Conservation (phyloP, 2,797 vertebrate species). For the Oryzias dopingdopingensis region DNA sequence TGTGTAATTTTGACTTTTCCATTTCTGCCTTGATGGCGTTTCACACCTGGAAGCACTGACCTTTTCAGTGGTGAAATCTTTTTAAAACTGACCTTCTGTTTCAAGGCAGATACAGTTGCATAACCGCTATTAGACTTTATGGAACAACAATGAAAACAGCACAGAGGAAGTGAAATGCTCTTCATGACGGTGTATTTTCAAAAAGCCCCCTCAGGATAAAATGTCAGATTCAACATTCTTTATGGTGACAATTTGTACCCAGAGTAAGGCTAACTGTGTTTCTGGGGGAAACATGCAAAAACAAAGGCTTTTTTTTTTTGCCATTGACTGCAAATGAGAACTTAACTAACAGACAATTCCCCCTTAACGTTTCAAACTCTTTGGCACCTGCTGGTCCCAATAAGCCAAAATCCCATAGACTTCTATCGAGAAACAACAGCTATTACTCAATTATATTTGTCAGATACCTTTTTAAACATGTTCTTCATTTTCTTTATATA, state of each 20-base stretch:
- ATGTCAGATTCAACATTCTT: constrained; percentile 10
- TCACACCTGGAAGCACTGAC: constrained; percentile 68
- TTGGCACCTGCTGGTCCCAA: no score
- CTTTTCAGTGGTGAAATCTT: constrained; percentile 71
- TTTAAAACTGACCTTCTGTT: constrained; percentile 71
- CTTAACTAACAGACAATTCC: no score
- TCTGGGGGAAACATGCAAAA: no score
- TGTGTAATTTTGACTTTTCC: constrained; percentile 24
- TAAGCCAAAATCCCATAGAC: no score
- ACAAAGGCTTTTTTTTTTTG: no score
- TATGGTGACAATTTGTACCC: neutral
- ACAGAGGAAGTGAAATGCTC: constrained; percentile 19
- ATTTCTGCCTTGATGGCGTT: constrained; percentile 6
- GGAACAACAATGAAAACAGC: constrained; percentile 30
- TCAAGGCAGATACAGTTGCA: constrained; percentile 46
- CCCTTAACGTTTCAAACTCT: no score
- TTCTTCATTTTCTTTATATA: no score
- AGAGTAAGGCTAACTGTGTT: constrained; percentile 16
- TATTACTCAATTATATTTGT: no score
- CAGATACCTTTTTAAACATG: no score
- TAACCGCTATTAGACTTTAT: constrained; percentile 44
- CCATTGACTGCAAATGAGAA: no score
- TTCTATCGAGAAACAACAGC: no score
- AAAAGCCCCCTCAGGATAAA: neutral
- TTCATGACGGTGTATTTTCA: constrained; percentile 1